Base-by-base conservation (phyloP, 2,888 invertebrate species). In the Thereva unica region DNA sequence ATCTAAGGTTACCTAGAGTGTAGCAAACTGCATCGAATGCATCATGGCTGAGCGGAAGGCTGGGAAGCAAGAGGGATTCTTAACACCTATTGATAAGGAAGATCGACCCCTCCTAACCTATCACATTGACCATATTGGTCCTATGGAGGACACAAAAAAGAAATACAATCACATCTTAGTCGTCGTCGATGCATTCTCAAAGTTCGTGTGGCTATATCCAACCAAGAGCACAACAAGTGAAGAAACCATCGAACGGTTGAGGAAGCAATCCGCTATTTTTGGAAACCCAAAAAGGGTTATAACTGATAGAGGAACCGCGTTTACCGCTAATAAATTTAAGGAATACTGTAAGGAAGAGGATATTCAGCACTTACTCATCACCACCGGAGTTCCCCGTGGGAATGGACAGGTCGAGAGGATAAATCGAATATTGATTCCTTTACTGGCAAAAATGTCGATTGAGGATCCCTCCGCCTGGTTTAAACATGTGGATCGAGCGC, bases 381-480 rank as follows among this genome's bases (percentile, higher is more conserved):
- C 66, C 4, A 77, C 70, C 74, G 72, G 78, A 4, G 69, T 78
- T 5, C 76, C 79, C 10, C 64, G 77, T 47, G 74, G 76, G 7
- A 78, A 78, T 64, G 77, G 78, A 1, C 77, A 78, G 65, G 76
- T 75, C 1, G 76, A 78, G 50, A 67, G 76, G n/a, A 68, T 76
- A 1, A 74, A 79, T 64, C 67, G 72, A 6, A 74, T 72, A 2
- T 71, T 78, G 3, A 75, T 77, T 50, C 71, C 76, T 0, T 67
- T 77, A 12, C 44, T 79, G 6, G 72, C 77, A 1, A 79, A 80
- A 64, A 50, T 80, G 6, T 72, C 75, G 8, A 64, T 74, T 3
- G 73, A 73, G 9, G 72, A 76, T 10, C 75, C 76, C 0, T 67
- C 67, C 2, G 71, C 74, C 23, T 78, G 76, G 75, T 76, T 74